phyloP scores from a whole-genome alignment of 2,888 invertebrate genomes.

The Epistrophe grossulariae region DNA sequence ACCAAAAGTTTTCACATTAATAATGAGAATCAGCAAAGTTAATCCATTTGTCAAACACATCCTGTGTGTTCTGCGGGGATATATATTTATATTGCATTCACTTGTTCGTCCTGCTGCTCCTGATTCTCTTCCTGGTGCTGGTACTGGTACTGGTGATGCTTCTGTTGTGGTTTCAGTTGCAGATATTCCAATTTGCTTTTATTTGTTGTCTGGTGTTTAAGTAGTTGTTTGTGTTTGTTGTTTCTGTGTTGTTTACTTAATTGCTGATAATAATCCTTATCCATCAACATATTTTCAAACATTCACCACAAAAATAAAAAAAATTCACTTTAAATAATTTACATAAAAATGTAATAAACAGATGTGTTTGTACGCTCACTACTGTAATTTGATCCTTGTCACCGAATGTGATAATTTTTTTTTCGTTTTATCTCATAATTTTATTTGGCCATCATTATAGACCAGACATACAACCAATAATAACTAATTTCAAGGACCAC shows the following conservation, averaged over 20 bases:
- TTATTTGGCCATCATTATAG: slow-evolving; percentile 45
- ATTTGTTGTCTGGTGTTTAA: slow-evolving; percentile 31
- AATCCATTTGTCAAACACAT: slow-evolving; percentile 76
- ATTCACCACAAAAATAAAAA: slow-evolving; percentile 16
- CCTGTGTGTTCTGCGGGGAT: slow-evolving; percentile 69
- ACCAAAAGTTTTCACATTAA: slow-evolving; percentile 76
- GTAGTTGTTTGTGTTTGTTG: slow-evolving; percentile 39
- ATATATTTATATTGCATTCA: slow-evolving; percentile 70
- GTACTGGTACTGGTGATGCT: slow-evolving; percentile 10
- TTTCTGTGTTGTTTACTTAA: slow-evolving; percentile 51
- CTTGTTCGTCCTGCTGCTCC: slow-evolving; percentile 44
- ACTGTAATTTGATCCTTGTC: slow-evolving; percentile 53
- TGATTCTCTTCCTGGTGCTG: slow-evolving; percentile 22
- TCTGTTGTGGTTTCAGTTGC: slow-evolving; percentile 40
- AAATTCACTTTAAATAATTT: slow-evolving; percentile 29
- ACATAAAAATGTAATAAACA: slow-evolving; percentile 8
- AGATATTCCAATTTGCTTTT: slow-evolving; percentile 56
- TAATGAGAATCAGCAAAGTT: slow-evolving; percentile 75
- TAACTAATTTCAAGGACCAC: slow-evolving; percentile 16
- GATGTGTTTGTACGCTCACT: background rate
- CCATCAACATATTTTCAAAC: slow-evolving; percentile 68
- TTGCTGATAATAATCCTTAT: slow-evolving; percentile 67
- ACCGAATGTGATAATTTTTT: slow-evolving; percentile 40
- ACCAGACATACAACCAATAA: slow-evolving; percentile 8
- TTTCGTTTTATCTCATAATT: slow-evolving; percentile 49